A percentile compares a stretch with the other conserved stretches of the same genome.
Conservation (phyloP, 2,113 vertebrate genomes). For the Pseudopipra pipra region DNA sequence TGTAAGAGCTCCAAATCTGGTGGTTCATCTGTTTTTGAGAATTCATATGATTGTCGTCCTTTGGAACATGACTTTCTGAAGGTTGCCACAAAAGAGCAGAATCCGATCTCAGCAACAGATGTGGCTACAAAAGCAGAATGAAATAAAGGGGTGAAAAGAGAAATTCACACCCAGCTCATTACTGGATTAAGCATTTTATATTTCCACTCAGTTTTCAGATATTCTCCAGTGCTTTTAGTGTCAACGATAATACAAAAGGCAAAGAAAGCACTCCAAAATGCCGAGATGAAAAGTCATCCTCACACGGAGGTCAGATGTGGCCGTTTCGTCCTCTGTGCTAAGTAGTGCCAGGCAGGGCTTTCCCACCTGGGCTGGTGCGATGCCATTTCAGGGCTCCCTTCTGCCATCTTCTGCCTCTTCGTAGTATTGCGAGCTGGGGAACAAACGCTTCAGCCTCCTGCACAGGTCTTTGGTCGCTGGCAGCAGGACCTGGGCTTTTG, state of each 20-base stretch:
- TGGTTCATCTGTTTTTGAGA: neutral
- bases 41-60: neutral
- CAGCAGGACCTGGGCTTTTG: neutral
- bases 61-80: neutral
- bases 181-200: neutral
- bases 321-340: neutral
- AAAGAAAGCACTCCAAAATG: neutral
- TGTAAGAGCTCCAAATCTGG: neutral
- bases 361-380: neutral
- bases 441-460: fast-evolving
- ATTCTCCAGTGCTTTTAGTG: neutral
- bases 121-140: neutral
- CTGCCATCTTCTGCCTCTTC: slow-evolving; percentile 40
- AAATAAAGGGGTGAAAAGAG: neutral
- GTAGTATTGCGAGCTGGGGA: neutral
- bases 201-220: neutral
- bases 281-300: neutral
- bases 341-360: neutral
- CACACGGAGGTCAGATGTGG: neutral
- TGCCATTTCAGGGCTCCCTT: slow-evolving; percentile 28
- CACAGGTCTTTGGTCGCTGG: fast-evolving
- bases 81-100: neutral
- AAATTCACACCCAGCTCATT: neutral
- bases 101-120: neutral
- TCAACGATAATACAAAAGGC: neutral